Evolutionary conservation across 1,140 invertebrate species (phyloP), one percentile per base, ranked within the genome.

Genomic region (Oreohelix idahoensis): DNA sequence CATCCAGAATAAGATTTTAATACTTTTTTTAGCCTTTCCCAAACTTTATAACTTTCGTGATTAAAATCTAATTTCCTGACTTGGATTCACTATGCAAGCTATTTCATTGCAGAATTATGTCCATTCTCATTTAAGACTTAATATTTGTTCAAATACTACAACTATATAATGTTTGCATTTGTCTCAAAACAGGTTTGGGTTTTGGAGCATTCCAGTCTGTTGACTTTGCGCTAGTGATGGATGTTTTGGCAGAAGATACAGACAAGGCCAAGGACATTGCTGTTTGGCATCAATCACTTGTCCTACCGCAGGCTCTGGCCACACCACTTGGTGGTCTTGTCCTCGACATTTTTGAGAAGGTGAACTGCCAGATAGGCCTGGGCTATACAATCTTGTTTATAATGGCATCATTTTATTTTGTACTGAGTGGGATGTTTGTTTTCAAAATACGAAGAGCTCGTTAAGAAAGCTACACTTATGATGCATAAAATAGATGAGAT

Each of bases 161-260:
- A n/a, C n/a, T n/a, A 45, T 45, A 8, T 15, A 45, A 5, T 45
- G 42, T 45, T 45, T 15, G 15, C 5, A 8, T 5, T 45, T 45
- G 42, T 45, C 42, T 45, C 15, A 15, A 45, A 66, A 66, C 29
- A 92, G 91, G 92, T 32, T 76, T 91, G 26, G 91, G 90, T 51
- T 91, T 91, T 81, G 92, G 92, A 17, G 87, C 90, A 26, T 92
- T 88, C 83, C 89, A 91, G 83, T 88, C 90, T 4, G 91, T 92
- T 23, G 92, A 92, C 81, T 92, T 92, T 85, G 92, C 92, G 36
- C 85, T 92, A 23, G 89, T 92, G 38, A 92, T 92, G 92, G 92
- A 92, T 74, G 89, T 92, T 36, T 84, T 92, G 69, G 90, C 91
- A 45, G 87, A 90, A 36, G 90, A 91, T 49, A 85, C 86, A 74